phyloP scores from a whole-genome alignment of 2,888 invertebrate genomes.

The Sesia apiformis region DNA sequence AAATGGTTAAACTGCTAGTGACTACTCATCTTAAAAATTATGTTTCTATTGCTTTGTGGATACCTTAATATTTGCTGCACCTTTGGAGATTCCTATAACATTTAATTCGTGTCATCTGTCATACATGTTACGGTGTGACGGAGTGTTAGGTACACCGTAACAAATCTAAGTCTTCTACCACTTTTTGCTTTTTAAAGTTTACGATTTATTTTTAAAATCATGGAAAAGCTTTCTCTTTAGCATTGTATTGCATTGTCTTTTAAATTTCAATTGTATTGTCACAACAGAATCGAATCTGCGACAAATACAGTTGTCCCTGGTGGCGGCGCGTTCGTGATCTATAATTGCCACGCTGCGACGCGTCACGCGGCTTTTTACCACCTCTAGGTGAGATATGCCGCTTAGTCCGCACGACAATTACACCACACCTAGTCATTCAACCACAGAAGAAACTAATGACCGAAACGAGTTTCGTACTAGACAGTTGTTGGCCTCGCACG shows the following conservation, averaged over 20 bases:
- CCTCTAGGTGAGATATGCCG: constrained; percentile 61
- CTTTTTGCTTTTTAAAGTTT: neutral
- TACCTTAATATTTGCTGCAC: too few species aligned
- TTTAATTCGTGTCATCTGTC: too few species aligned
- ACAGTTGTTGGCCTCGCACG: neutral
- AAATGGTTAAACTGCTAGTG: too few species aligned
- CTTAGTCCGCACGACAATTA: constrained; percentile 38
- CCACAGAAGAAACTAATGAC: neutral
- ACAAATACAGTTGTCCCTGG: constrained; percentile 32
- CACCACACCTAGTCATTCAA: constrained; percentile 18
- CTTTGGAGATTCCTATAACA: too few species aligned
- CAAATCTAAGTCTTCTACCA: neutral
- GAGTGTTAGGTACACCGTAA: too few species aligned
- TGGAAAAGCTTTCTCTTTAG: neutral
- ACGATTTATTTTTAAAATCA: neutral
- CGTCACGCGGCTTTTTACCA: constrained; percentile 57
- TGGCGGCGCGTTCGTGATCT: constrained; percentile 47
- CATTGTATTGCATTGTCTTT: neutral
- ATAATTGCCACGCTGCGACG: constrained; percentile 31
- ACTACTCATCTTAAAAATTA: too few species aligned
- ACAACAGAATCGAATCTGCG: constrained; percentile 39
- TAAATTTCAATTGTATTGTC: constrained; percentile 11
- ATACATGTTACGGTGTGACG: too few species aligned
- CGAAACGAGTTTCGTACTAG: neutral
- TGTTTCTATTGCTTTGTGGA: too few species aligned